phyloP scores from a whole-genome alignment of 1,140 invertebrate species.

The Heliothis virescens region DNA sequence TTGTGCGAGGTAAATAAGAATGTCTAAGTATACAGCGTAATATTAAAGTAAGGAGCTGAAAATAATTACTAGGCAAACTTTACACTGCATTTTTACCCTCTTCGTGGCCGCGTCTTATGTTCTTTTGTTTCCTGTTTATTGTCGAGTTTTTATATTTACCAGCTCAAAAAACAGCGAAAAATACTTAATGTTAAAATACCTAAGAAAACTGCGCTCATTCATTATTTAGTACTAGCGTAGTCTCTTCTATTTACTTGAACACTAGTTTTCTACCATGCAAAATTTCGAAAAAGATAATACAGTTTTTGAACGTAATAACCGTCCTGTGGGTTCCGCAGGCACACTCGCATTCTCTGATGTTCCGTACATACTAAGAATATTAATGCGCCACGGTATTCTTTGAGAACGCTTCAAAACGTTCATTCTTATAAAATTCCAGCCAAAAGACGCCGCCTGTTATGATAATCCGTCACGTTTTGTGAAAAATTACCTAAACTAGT shows the following conservation, averaged over 20 bases:
- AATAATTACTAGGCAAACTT: no score
- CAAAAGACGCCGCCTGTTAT: conserved; percentile 24
- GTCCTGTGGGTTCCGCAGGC: conserved; percentile 50
- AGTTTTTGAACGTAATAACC: conserved; percentile 62
- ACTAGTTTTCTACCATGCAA: conserved; percentile 9
- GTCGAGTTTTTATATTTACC: no score
- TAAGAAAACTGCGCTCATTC: background rate
- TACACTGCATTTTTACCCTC: no score
- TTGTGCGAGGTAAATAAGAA: no score
- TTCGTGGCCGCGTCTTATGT: no score
- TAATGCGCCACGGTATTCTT: conserved; percentile 52
- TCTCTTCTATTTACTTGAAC: background rate
- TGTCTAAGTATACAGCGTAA: no score
- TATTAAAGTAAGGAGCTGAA: no score
- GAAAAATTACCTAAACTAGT: conserved; percentile 28
- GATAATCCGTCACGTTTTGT: conserved; percentile 34
- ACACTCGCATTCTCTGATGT: conserved; percentile 57
- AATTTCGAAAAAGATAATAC: conserved; percentile 27
- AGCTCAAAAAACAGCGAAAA: no score
- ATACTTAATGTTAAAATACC: background rate
- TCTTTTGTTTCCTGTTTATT: no score
- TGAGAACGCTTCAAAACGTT: conserved; percentile 30
- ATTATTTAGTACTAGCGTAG: background rate
- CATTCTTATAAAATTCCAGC: conserved; percentile 34
- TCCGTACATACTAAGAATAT: conserved; percentile 57